phyloP scores from a whole-genome alignment of 2,113 vertebrate species.

The Steatornis caripensis region DNA sequence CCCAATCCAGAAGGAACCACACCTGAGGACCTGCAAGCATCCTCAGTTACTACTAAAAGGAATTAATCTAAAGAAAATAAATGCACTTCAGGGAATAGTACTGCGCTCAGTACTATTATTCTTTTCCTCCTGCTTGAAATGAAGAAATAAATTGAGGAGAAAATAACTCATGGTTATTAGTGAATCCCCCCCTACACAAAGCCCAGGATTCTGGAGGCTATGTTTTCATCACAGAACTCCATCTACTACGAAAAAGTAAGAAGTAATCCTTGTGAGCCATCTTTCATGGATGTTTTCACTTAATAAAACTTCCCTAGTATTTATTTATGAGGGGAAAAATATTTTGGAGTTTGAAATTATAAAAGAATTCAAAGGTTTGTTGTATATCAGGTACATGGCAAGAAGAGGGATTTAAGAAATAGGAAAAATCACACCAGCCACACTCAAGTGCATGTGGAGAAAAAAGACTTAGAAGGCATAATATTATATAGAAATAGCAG shows the following conservation, averaged over 20 bases:
- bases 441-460: background rate
- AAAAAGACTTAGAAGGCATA: background rate
- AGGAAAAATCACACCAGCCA: background rate
- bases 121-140: background rate
- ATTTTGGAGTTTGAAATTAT: background rate
- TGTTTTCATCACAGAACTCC: background rate
- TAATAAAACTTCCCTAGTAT: background rate
- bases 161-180: background rate
- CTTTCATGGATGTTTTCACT: background rate
- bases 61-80: background rate
- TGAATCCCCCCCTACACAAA: background rate
- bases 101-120: background rate
- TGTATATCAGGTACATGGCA: background rate
- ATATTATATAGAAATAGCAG: background rate
- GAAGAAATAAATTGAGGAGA: background rate
- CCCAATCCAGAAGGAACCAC: background rate
- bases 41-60: background rate
- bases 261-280: background rate
- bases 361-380: background rate
- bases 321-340: background rate
- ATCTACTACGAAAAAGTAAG: background rate
- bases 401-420: background rate
- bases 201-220: background rate
- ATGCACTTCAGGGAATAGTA: background rate
- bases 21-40: background rate